Conservation (phyloP, 2,888 invertebrate species). For the Tiphia femorata region DNA sequence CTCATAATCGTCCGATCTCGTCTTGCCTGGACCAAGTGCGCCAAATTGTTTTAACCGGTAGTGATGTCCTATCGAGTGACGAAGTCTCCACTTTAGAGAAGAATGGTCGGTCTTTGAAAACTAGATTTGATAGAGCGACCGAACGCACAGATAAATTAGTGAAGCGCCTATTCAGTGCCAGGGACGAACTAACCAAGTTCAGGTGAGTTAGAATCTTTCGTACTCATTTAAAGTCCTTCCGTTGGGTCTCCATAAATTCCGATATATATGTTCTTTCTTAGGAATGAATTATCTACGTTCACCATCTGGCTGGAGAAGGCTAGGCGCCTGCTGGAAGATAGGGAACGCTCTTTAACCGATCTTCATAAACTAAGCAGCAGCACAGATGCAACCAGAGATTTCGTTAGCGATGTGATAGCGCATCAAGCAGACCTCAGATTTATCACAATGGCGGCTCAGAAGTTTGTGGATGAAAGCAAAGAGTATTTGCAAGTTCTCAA, state of each 20-base stretch:
- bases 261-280: no score
- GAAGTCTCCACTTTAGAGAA: conserved; percentile 91
- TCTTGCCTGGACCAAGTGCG: conserved; percentile 91
- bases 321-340: conserved; percentile 84
- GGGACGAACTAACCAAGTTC: conserved; percentile 91
- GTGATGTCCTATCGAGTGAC: conserved; percentile 92
- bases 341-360: conserved; percentile 85
- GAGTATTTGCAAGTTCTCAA: conserved; percentile 87
- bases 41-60: conserved; percentile 89
- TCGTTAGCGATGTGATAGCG: conserved; percentile 93
- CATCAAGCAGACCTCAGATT: conserved; percentile 96
- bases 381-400: conserved; percentile 86
- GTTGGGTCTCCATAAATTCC: neutral
- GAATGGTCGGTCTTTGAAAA: conserved; percentile 86
- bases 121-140: conserved; percentile 84
- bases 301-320: conserved; percentile 88
- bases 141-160: conserved; percentile 86
- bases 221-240: neutral
- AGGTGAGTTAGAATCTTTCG: conserved; percentile 67
- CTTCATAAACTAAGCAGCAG: conserved; percentile 79
- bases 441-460: conserved; percentile 96
- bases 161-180: conserved; percentile 81
- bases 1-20: conserved; percentile 85
- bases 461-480: conserved; percentile 95
- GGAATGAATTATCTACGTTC: conserved; percentile 84